Base-by-base conservation (phyloP, 2,797 vertebrate species). In the Coccyzus lansbergi region DNA sequence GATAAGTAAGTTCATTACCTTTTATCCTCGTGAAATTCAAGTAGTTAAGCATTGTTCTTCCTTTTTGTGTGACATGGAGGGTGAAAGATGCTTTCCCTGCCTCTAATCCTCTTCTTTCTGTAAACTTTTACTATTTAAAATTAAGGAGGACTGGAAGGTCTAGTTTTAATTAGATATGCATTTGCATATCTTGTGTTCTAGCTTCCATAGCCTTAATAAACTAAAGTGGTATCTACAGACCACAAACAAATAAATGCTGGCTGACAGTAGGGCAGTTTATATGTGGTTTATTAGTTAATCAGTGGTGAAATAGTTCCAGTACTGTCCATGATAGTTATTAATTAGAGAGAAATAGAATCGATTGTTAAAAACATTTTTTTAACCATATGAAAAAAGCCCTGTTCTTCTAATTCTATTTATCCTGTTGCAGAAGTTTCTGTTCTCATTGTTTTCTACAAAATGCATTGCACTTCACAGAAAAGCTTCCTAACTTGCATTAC, bases 1-100 rank as follows among this genome's bases (percentile, higher is more conserved):
- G 84, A 86, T 90, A 93, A 95, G 48, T 16, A 92, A 93, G 26
- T 76, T 91, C 80, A 91, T 91, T 94, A 76, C 42, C 42, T 92
- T 79, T 92, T 88, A 88, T 90, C 52, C 64, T 42, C 36, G 77
- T 92, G 52, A 96, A 92, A 93, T 83, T 67, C 6, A 4, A 91
- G 59, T 81, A 75, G 31, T 80, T 95, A 70, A 74, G 60, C 19
- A 3, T 20, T 63, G 16, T 83, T 77, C 36, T 56, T 64, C 33
- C 10, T 40, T 53, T 63, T 42, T 44, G 15, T 18, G 17, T 64
- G 65, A 49, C 34, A 38, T 11, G 22, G 42, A 93, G 56, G 33
- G 51, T 63, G 76, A 86, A 68, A 74, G 21, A 75, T 24, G 12
- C 77, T 75, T 49, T 38, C 16, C 26, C 34, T 65, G n/a, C 10